Base-by-base conservation (phyloP, 2,113 vertebrate species). In the Peromyscus polionotus region DNA sequence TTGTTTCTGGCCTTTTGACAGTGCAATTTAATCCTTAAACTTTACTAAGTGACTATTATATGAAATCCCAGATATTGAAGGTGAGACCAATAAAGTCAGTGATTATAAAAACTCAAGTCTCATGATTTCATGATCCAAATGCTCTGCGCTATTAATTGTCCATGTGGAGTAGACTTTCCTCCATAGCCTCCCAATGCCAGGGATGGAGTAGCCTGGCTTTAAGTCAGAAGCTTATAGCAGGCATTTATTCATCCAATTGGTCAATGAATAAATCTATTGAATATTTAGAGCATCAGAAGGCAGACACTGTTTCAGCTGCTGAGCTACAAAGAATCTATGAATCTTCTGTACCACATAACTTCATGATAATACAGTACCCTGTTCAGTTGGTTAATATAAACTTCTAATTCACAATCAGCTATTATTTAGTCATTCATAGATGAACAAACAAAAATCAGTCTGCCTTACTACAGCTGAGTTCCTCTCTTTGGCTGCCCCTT, bases 1-100 rank as follows among this genome's bases (percentile, higher is more conserved):
- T 5, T 14, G 33, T 94, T 73, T 68, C 89, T 68, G 81, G 28
- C 5, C 31, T 10, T 57, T 94, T 80, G 36, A 76, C 85, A 76
- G 17, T 76, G 7, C 19, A 90, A 92, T 90, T 90, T 20, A 67
- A 6, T 51, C 33, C 51, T 8, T 67, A 76, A 85, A 42, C 51
- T 39, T 92, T 79, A 90, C 87, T 92, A 84, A 95, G 75, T 67
- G 7, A 20, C 24, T 48, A 4, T 83, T 94, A 26, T 42, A 7
- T 73, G 86, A 86, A 85, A 36, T 67, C 19, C 19, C 19, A 67
- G 22, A 28, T 31, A 85, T 61, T 10, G 51, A 95, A 87, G 91
- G 33, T 79, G 39, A 96, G 14, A 45, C 24, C 68, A 65, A 22
- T 92, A 54, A 93, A 95, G 68, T 77, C 88, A 95, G 67, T 42